A percentile compares a stretch with the other conserved stretches of the same genome.
phyloP scores from a whole-genome alignment of 2,888 invertebrate genomes.

The Trissonchulus latispiculum region DNA sequence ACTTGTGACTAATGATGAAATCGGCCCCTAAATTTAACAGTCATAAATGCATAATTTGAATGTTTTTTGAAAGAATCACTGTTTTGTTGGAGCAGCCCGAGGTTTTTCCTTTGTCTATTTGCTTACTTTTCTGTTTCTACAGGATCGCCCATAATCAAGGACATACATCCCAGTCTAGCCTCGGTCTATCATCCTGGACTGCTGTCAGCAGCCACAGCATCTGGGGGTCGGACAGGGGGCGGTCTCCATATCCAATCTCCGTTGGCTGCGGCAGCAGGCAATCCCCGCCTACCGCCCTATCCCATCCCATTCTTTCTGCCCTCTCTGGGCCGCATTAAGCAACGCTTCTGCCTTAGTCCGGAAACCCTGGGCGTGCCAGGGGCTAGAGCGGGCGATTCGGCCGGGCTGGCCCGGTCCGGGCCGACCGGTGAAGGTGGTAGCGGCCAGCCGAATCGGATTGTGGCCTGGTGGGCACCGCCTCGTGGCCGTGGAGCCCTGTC shows the following conservation, averaged over 20 bases:
- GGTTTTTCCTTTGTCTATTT: no score
- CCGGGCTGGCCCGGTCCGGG: not conserved
- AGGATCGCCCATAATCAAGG: slow-evolving; percentile 28
- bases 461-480: not conserved
- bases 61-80: slow-evolving; percentile 19
- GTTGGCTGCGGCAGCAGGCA: slow-evolving; percentile 46
- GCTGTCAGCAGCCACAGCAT: no score
- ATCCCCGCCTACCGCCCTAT: slow-evolving; percentile 81
- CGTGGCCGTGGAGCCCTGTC: not conserved
- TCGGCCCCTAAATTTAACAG: not conserved
- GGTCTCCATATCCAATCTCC: no score
- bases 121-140: slow-evolving; percentile 25
- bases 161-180: slow-evolving; percentile 16
- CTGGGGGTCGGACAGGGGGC: no score
- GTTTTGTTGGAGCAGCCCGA: no score
- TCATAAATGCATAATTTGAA: slow-evolving; percentile 1
- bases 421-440: no score
- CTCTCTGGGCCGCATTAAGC: slow-evolving; percentile 73
- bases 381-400: not conserved
- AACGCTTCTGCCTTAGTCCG: slow-evolving; percentile 35
- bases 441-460: no score
- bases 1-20: no score
- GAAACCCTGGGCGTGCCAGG: not conserved
- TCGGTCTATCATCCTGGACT: no score
- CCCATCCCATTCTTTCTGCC: slow-evolving; percentile 68